phyloP scores from a whole-genome alignment of 1,140 invertebrate species.

The Leptinotarsa lineolata region DNA sequence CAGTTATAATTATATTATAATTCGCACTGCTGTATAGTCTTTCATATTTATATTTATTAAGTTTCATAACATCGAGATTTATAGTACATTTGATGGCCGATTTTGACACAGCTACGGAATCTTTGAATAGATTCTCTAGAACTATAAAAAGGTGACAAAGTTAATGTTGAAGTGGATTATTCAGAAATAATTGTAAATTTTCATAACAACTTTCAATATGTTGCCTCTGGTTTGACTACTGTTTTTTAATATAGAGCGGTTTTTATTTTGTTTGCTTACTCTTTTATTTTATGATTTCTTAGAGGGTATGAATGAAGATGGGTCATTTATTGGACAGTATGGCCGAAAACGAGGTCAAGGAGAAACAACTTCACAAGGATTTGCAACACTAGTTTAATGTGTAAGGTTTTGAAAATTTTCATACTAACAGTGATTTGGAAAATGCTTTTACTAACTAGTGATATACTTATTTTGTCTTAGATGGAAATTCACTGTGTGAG shows the following conservation, averaged over 20 bases:
- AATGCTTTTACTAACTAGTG: conserved; percentile 13
- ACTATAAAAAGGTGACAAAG: too few species aligned
- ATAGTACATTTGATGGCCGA: too few species aligned
- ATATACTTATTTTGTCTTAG: background rate
- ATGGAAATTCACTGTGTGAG: background rate
- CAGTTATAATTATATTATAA: too few species aligned
- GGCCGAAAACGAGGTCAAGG: conserved; percentile 70
- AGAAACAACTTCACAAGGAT: conserved; percentile 77
- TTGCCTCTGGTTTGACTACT: background rate
- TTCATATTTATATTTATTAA: too few species aligned
- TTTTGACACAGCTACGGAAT: too few species aligned
- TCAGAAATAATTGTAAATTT: too few species aligned
- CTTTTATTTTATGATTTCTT: conserved; percentile 53
- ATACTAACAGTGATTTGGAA: conserved; percentile 11
- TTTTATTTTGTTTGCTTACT: conserved; percentile 48
- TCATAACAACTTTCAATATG: too few species aligned
- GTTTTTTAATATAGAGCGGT: conserved; percentile 35
- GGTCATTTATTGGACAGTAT: conserved; percentile 97
- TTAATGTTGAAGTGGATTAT: too few species aligned
- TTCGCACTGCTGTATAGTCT: too few species aligned
- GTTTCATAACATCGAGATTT: too few species aligned
- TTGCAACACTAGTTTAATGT: conserved; percentile 76
- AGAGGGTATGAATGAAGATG: conserved; percentile 97
- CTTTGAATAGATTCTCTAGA: too few species aligned
- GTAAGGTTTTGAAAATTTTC: conserved; percentile 46